Conservation (phyloP, 2,888 invertebrate genomes). For the Caenorhabditis angaria region DNA sequence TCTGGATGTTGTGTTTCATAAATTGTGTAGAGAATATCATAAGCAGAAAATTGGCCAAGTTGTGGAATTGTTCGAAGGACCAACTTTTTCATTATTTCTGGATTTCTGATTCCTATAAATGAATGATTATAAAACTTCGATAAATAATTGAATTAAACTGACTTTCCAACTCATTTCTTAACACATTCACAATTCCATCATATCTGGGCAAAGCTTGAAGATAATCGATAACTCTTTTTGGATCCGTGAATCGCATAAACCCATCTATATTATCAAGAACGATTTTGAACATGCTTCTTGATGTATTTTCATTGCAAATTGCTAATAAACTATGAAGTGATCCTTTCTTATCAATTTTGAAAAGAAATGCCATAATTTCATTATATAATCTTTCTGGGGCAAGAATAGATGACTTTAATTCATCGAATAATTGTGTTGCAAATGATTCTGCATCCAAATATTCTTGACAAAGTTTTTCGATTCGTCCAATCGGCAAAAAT, state of each 20-base stretch:
- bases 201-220: constrained; percentile 20
- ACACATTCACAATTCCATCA: neutral
- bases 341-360: neutral
- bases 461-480: neutral
- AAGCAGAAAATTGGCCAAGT: constrained; percentile 19
- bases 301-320: constrained; percentile 8
- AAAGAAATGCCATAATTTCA: constrained; percentile 7
- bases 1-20: constrained; percentile 5
- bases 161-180: constrained; percentile 20
- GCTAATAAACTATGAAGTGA: constrained; percentile 16
- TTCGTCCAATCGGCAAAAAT: neutral
- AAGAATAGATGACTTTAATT: neutral
- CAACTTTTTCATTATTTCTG: constrained; percentile 14
- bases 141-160: neutral
- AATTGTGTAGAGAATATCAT: constrained; percentile 34
- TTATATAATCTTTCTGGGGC: neutral
- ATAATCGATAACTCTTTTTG: constrained; percentile 13
- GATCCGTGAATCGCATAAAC: constrained; percentile 24
- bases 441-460: neutral
- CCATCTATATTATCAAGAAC: constrained; percentile 31
- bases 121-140: neutral
- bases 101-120: neutral
- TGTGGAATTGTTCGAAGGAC: constrained; percentile 38
- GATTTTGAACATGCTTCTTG: constrained; percentile 11
- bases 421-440: neutral